These are phyloP conservation scores for Gasterosteus nipponicus DNA, from an alignment of 2,113 vertebrate species.

Conservation along the genomic window DNA sequence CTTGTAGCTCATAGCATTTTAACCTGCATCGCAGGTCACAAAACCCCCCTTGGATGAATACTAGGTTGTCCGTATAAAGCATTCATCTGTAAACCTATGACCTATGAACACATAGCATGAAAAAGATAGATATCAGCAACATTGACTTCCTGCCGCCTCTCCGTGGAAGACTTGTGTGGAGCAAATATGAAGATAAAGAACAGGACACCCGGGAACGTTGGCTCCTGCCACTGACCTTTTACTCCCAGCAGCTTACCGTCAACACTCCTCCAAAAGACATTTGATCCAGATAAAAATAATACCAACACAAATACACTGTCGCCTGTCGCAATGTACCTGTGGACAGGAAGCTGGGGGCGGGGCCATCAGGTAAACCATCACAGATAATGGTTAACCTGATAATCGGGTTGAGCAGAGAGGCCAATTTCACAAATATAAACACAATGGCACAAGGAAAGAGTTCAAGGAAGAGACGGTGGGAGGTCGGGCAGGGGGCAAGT, in stretches of 20 bases:
- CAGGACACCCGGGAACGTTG: background rate
- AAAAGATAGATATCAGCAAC: background rate
- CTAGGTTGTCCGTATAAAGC: background rate
- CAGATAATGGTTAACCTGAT: slow-evolving; percentile 68
- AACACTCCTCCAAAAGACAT: slow-evolving; percentile 14
- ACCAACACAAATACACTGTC: background rate
- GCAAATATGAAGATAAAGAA: background rate
- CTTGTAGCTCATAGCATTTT: no score
- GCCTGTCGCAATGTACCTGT: slow-evolving; percentile 5
- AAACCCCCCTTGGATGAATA: background rate
- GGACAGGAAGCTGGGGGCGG: slow-evolving; percentile 17
- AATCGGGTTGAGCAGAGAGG: slow-evolving; percentile 47
- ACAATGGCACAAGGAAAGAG: slow-evolving; percentile 5
- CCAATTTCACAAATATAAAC: slow-evolving; percentile 55
- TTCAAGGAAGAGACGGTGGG: background rate
- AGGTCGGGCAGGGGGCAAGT: background rate
- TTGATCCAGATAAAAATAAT: background rate
- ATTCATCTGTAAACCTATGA: background rate
- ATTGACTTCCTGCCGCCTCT: background rate
- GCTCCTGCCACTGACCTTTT: slow-evolving; percentile 36
- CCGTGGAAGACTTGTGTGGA: background rate
- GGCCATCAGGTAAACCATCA: slow-evolving; percentile 39
- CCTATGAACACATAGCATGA: no score
- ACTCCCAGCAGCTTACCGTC: slow-evolving; percentile 2
- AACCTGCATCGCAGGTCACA: background rate